Base-by-base conservation (phyloP, 2,888 invertebrate species). In the Pollenia labialis region DNA sequence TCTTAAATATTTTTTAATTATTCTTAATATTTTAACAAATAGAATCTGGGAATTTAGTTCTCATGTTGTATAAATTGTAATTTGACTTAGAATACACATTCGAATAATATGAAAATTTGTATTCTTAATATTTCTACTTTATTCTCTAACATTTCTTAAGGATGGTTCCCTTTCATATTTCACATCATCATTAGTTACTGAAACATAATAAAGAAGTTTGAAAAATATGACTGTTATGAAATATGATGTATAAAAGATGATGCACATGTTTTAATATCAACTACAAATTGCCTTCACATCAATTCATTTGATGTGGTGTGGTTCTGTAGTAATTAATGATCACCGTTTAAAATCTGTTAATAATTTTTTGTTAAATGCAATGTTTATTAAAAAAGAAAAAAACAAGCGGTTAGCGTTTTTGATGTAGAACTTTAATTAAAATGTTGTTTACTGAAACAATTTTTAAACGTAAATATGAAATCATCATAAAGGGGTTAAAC, bases 221-320 rank as follows among this genome's bases (percentile, higher is more conserved):
- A 68, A 23, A 71, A 71, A 58, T 32, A 48, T 58, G 32, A 72
- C 40, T 69, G 58, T 82, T 80, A 75, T 81, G 82, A 86, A 82
- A 86, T 82, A 80, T 71, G 85, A 86, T 75, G 85, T 86, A 80
- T 86, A 64, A 69, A 54, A 86, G 56, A 79, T 82, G 74, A 82
- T 75, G 82, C 75, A 83, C 56, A 44, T 62, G 44, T 52, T 75
- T 76, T 54, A 62, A 46, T 44, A 56, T 54, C 54, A 62, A 64
- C 64, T 52, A 66, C 82, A 80, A 86, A 86, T 86, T 86, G 82
- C 82, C 86, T 86, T 86, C 82, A 86, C 86, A 86, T 83, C 82
- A 82, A 82, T 80, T 58, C 52, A 76, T 75, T 71, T 74, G 74
- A 74, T 62, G 52, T 58, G 50, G 18, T 80, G 52, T 66, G 48